Evolutionary conservation across 2,888 invertebrate species (phyloP), one percentile per base, ranked within the genome.

Genomic region (Ptilodon capucinus): DNA sequence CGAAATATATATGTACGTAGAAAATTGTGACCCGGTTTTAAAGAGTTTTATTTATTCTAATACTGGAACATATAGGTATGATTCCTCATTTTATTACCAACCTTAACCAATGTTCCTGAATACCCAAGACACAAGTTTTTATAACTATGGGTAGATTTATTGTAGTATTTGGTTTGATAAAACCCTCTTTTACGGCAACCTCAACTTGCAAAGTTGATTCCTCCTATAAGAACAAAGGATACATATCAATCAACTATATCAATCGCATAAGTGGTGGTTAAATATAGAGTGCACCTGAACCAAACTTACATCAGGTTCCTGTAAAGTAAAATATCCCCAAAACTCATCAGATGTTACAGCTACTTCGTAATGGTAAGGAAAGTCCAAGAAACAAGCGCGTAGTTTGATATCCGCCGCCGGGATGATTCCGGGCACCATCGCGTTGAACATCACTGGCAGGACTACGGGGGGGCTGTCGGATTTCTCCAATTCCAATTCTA

Each of bases 301-400:
- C 8, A 19, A 35, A 36, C 34, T 38, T 55, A 64, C 61, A 50
- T 55, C 49, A 6, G 57, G 46, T 17, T 76, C 66, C 35, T 66
- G 69, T 39, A 76, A 44, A 34, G 68, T 76, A 34, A 75, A 79
- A 51, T 74, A 75, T 46, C 74, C 93, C 54, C 85, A 82, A 54
- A 91, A 81, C 23, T 90, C 83, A 19, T 81, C 78, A 48, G 93
- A 92, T 6, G 73, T 72, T 9, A 94, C 62, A 7, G 61, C 65
- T 30, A 94, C 78, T n/a, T 86, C 83, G 39, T 89, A 70, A 13
- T 79, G 74, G 54, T 94, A 94, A 0, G 88, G 76, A 54, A 82
- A 92, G 59, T 93, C 92, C 14, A 94, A 62, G 64, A 94, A 94
- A 62, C 93, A 93, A 44, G 92, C 93, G 53, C 91, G 80, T 35